Base-by-base conservation (phyloP, 2,797 vertebrate genomes). In the Chromobotia macracanthus region DNA sequence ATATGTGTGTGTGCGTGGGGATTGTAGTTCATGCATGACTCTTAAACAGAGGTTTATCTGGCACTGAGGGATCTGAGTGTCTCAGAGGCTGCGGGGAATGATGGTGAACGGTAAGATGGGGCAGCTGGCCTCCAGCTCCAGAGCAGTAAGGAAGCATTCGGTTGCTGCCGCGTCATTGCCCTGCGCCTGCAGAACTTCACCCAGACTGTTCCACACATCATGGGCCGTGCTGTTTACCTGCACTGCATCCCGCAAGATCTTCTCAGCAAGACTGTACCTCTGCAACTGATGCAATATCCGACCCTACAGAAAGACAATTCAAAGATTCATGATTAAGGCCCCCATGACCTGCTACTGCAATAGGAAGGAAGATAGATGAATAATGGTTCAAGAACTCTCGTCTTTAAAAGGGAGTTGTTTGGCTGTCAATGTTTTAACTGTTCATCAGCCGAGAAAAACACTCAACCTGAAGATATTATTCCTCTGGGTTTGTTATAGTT, bases 61-160 rank as follows among this genome's bases (percentile, higher is more conserved):
- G 35, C 18, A 18, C 28, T 1, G 35, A 50, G 23, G 3, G 3
- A 18, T 55, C 23, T 0, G 50, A 5, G 11, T 9, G 10, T 31
- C 31, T 96, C 93, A 99, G 88, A 99, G 95, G 0, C 95, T 92
- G 7, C 97, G 90, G 48, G 97, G 97, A 71, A 99, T 97, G 89
- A 98, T 96, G 89, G 97, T 99, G 84, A 99, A 99, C 77, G 97
- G 97, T 85, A 99, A 94, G 0, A 98, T 93, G 0, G 97, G 97
- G 88, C 96, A 96, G 93, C 96, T 99, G 85, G 97, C 97, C 91
- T 99, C 97, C 73, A 99, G 95, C 91, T 99, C 97, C 92, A 99
- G 86, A 0, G 97, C 97, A 0, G 96, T 97, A 80, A 99, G 94
- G 90, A 99, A 99, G 90, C 97, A 99, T 91, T 99, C 97, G 0